phyloP scores from a whole-genome alignment of 2,888 invertebrate species.

The Cerceris rybyensis region DNA sequence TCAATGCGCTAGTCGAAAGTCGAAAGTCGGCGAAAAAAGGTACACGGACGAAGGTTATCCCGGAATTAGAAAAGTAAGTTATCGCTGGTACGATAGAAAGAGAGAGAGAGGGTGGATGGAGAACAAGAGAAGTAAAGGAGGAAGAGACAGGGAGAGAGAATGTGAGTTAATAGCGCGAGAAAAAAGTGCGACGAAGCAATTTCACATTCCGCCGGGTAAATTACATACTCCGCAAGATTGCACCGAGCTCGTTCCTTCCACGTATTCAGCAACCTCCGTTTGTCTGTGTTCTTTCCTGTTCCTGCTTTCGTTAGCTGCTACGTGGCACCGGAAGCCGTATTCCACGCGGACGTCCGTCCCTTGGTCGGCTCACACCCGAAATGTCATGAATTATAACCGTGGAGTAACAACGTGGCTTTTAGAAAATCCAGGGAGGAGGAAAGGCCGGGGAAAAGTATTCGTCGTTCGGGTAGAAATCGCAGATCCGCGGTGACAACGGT shows the following conservation, averaged over 20 bases:
- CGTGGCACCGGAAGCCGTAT: conserved; percentile 59
- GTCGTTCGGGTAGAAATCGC: conserved; percentile 45
- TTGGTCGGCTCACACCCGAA: conserved; percentile 56
- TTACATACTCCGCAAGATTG: conserved; percentile 70
- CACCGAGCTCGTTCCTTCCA: conserved; percentile 51
- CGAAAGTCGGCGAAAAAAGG: not conserved
- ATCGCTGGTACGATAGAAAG: not conserved
- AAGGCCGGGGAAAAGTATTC: conserved; percentile 21
- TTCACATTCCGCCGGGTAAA: conserved; percentile 69
- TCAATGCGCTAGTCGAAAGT: not conserved
- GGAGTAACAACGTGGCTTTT: conserved; percentile 62
- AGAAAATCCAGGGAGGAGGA: conserved; percentile 56
- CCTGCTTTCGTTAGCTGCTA: conserved; percentile 33
- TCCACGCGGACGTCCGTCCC: conserved; percentile 63
- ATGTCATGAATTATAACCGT: conserved; percentile 68
- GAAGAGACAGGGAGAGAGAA: conserved; percentile 10
- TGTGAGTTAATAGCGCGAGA: conserved; percentile 60
- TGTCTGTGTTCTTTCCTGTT: conserved; percentile 35
- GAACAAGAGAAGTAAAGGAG: conserved; percentile 7
- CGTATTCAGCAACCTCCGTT: conserved; percentile 36
- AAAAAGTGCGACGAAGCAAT: conserved; percentile 65
- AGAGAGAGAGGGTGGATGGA: not conserved
- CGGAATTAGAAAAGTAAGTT: not conserved
- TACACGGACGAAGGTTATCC: not conserved
- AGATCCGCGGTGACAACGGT: conserved; percentile 52